Percentiles rank a stretch among this genome's conserved stretches.
These are phyloP conservation scores for Mustela nigripes DNA, from an alignment of 2,113 vertebrate species.

Conservation along the genomic window DNA sequence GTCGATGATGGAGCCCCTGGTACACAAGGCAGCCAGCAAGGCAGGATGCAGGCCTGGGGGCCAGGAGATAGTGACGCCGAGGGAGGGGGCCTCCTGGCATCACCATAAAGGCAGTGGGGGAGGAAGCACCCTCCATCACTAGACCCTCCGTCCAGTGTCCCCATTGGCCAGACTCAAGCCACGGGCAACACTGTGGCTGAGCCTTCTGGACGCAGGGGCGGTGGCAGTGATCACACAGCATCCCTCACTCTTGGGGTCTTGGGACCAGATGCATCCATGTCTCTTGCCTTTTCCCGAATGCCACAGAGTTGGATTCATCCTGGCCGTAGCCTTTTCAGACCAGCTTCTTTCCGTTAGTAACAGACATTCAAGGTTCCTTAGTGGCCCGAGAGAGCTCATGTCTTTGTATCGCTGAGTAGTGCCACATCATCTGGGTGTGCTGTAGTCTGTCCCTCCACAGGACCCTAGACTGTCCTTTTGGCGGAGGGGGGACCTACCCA, in stretches of 20 bases:
- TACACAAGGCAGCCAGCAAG: neutral
- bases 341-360: neutral
- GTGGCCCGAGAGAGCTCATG: neutral
- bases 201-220: neutral
- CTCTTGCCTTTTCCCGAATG: neutral
- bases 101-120: rapidly evolving
- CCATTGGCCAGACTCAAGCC: neutral
- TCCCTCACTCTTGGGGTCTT: neutral
- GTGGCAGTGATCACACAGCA: neutral
- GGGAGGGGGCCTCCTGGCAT: neutral
- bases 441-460: neutral
- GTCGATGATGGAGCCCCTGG: neutral
- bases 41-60: neutral
- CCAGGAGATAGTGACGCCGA: no score
- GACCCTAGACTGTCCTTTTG: neutral
- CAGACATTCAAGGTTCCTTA: neutral
- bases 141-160: no score
- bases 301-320: neutral
- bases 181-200: rapidly evolving
- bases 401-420: neutral
- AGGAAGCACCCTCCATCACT: no score
- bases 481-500: rapidly evolving
- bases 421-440: neutral
- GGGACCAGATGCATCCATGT: neutral
- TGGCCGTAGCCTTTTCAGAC: neutral